phyloP scores from a whole-genome alignment of 2,797 vertebrate species.

The Acestrorhynchus altus region DNA sequence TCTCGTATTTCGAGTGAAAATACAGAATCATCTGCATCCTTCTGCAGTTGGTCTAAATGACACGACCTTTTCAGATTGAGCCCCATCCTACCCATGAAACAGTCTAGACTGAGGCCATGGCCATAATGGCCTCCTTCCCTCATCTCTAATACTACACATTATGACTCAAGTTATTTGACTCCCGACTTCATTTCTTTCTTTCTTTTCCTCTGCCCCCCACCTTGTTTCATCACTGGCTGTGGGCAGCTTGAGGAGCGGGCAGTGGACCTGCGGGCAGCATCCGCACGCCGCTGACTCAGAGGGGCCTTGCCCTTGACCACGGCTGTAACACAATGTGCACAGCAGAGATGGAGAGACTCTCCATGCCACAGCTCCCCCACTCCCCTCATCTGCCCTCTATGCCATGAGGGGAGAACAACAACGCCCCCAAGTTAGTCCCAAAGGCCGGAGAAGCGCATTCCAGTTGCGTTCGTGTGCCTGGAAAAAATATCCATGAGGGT shows the following conservation, averaged over 20 bases:
- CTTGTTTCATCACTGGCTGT: conserved; percentile 39
- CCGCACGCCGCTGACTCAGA: conserved; percentile 15
- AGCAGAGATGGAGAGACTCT: not conserved
- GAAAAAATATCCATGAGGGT: conserved; percentile 10
- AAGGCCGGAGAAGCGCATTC: conserved; percentile 10
- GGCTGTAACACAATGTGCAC: not conserved
- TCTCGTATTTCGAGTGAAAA: not conserved
- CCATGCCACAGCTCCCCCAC: not conserved
- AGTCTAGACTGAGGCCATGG: conserved; percentile 13
- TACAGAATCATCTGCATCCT: not conserved
- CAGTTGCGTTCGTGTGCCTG: conserved; percentile 11
- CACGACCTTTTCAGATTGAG: conserved; percentile 34
- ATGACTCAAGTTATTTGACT: conserved; percentile 37
- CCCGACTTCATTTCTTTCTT: conserved; percentile 16
- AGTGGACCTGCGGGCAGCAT: not conserved
- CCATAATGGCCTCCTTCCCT: conserved; percentile 2
- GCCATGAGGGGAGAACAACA: conserved; percentile 31
- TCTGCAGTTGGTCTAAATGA: conserved; percentile 5
- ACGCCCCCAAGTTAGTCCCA: conserved; percentile 21
- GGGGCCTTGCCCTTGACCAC: conserved; percentile 41
- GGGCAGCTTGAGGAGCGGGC: not conserved
- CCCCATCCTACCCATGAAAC: conserved; percentile 1
- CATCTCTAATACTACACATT: conserved; percentile 1
- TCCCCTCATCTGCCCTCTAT: not conserved
- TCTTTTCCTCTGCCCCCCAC: not conserved